Conservation (phyloP, 2,888 invertebrate genomes). For the Drosophila peninsularis region DNA sequence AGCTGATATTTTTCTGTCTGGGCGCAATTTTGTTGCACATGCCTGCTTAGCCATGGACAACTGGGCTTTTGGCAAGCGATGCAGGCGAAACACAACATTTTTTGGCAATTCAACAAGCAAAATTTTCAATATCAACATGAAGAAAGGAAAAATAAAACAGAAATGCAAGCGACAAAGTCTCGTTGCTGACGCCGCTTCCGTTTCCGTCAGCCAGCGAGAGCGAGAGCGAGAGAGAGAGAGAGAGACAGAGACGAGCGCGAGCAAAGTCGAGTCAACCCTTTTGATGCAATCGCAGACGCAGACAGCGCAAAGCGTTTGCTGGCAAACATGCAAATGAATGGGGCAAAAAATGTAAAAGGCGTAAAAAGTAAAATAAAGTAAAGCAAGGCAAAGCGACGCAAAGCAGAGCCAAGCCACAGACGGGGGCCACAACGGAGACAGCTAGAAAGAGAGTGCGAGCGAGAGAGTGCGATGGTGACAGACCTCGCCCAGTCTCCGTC, state of each 20-base stretch:
- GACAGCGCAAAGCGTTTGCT: constrained; percentile 45
- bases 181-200: constrained; percentile 49
- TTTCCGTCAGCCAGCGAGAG: constrained; percentile 38
- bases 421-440: constrained; percentile 20
- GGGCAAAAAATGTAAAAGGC: constrained; percentile 57
- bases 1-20: constrained; percentile 2
- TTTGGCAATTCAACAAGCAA: constrained; percentile 42
- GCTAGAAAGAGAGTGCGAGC: not conserved
- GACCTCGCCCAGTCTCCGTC: constrained; percentile 62
- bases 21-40: not conserved
- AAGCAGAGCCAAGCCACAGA: constrained; percentile 44
- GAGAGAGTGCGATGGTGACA: constrained; percentile 11
- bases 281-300: constrained; percentile 47
- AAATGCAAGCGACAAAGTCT: constrained; percentile 48
- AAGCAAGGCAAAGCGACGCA: constrained; percentile 28
- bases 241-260: not conserved
- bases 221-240: not conserved
- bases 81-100: constrained; percentile 26
- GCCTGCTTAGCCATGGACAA: not conserved
- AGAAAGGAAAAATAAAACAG: constrained; percentile 11
- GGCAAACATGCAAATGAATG: constrained; percentile 75
- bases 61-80: constrained; percentile 36
- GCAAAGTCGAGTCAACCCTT: constrained; percentile 48
- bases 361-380: constrained; percentile 35
- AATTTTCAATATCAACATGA: constrained; percentile 48